Evolutionary conservation across 2,797 vertebrate genomes (phyloP), one percentile per base, ranked within the genome.

Genomic region (Sylvia borin): DNA sequence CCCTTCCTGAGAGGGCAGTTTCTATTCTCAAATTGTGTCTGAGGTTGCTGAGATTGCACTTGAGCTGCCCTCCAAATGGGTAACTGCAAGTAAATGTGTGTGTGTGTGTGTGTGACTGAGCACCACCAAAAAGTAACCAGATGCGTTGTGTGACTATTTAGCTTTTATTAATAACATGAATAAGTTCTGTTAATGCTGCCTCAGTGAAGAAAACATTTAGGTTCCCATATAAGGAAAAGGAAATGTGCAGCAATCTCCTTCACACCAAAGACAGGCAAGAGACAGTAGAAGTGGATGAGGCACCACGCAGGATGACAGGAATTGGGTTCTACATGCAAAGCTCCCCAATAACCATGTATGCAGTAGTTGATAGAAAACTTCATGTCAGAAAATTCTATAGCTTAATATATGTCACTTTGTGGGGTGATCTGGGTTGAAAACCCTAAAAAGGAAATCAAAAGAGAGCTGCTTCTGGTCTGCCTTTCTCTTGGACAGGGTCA

Each of bases 101-200:
- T 61, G 29, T 6, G n/a, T n/a, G n/a, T n/a, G 7, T 48, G 32
- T 61, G 29, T 54, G 62, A 50, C 8, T 40, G 25, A 64, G 18
- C 29, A 58, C 18, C 55, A 50, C 0, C 0, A 58, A 61, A 6
- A 38, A 71, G 7, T 14, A 42, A 42, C 3, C 3, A 11, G 15
- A 62, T 50, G n/a, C 47, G 21, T 9, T 81, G 5, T 68, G 13
- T 54, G 31, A 67, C 31, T 42, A 19, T 10, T 58, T 50, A 19
- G 4, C 11, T 14, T 3, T 18, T n/a, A 27, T 17, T 24, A 38
- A 11, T 19, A 68, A 26, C 16, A 67, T 2, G 40, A 61, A 13
- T 58, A 29, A n/a, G 2, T 4, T 73, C 32, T 38, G 11, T 43
- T 58, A 53, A 18, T 67, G 16, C 8, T 43, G 38, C 5, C 6